phyloP scores from a whole-genome alignment of 2,888 invertebrate species.

The Caenorhabditis zanzibari region DNA sequence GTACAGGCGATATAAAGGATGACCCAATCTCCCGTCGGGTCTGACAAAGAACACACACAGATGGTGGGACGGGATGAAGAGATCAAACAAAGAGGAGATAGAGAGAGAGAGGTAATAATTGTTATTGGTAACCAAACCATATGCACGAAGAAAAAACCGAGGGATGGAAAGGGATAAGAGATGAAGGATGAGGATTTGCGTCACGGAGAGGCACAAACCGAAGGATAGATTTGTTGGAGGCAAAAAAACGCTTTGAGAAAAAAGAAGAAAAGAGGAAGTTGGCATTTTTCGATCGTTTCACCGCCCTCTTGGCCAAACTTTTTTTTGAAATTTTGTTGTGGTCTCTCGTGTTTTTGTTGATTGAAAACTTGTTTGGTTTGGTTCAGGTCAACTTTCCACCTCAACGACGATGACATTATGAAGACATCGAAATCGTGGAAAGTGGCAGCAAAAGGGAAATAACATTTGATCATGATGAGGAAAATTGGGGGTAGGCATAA shows the following conservation, averaged over 20 bases:
- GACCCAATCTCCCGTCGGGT: constrained; percentile 46
- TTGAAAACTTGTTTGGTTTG: constrained; percentile 43
- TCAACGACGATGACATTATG: constrained; percentile 19
- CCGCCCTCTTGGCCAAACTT: constrained; percentile 13
- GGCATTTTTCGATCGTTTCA: constrained; percentile 22
- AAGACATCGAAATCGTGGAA: constrained; percentile 32
- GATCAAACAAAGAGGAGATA: constrained; percentile 32
- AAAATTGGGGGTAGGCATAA: not conserved
- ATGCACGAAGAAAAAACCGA: constrained; percentile 21
- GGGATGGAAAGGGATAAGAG: constrained; percentile 19
- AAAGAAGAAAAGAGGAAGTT: constrained; percentile 36
- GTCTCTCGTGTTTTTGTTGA: constrained; percentile 28
- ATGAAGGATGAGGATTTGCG: constrained; percentile 41
- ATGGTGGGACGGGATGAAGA: constrained; percentile 22
- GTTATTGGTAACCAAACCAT: constrained; percentile 55
- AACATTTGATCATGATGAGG: not conserved
- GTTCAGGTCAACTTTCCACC: constrained; percentile 41
- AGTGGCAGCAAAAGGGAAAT: constrained; percentile 5
- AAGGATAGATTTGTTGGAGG: constrained; percentile 39
- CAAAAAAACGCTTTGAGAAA: constrained; percentile 12
- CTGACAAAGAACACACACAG: constrained; percentile 42
- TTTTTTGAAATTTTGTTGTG: constrained; percentile 36
- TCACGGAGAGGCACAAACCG: constrained; percentile 28
- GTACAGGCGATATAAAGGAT: constrained; percentile 39
- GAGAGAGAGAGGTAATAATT: constrained; percentile 39